Percentiles rank a stretch among this genome's conserved stretches.
Evolutionary conservation across 2,888 invertebrate species (phyloP).

Genomic region (Dynastes tityus): DNA sequence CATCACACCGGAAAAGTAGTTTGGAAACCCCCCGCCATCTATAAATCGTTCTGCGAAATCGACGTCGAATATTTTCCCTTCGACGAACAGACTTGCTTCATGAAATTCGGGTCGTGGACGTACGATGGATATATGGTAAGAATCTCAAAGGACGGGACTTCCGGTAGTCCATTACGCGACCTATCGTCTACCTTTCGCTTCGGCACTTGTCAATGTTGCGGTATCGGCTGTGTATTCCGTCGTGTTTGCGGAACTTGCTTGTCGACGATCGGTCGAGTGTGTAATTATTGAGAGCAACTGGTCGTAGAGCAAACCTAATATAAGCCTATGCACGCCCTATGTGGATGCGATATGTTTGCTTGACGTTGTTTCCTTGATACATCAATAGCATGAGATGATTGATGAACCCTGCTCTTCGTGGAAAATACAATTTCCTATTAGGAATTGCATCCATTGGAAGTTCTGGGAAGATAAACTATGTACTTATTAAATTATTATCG

Average conservation of each 20-base stretch:
- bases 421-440: neutral
- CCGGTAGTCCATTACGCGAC: neutral
- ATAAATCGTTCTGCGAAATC: conserved; percentile 97
- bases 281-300: conserved; percentile 36
- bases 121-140: conserved; percentile 95
- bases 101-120: conserved; percentile 97
- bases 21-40: conserved; percentile 99
- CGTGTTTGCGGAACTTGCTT: conserved; percentile 8
- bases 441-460: no score
- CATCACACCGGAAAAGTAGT: conserved; percentile 94
- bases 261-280: conserved; percentile 35
- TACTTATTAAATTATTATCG: no score
- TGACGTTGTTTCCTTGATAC: no score
- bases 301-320: neutral
- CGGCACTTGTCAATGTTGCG: neutral
- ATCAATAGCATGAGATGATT: conserved; percentile 4
- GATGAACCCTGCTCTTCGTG: neutral
- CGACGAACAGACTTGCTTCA: conserved; percentile 95
- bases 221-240: neutral
- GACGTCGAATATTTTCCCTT: conserved; percentile 97
- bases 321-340: neutral
- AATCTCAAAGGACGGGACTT: conserved; percentile 51
- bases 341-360: conserved; percentile 12
- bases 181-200: conserved; percentile 9
- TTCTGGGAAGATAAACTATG: no score